Conservation (phyloP, 2,888 invertebrate genomes). For the Dione vanillae region DNA sequence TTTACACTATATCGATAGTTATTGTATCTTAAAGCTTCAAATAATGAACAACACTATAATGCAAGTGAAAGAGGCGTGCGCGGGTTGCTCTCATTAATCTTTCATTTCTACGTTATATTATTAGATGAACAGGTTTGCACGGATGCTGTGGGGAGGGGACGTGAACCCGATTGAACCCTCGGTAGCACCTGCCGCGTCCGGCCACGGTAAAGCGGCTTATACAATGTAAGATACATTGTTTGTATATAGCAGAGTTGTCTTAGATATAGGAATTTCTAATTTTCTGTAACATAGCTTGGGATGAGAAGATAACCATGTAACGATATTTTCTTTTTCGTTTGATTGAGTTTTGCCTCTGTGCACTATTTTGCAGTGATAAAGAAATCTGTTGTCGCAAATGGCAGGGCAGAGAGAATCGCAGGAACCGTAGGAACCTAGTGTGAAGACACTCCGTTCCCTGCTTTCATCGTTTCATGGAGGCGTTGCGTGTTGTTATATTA, state of each 20-base stretch:
- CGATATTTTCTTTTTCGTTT: too few relatives aligned
- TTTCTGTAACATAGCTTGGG: background rate
- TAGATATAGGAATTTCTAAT: constrained; percentile 1
- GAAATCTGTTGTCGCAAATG: too few relatives aligned
- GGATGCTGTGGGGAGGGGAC: constrained; percentile 69
- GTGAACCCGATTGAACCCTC: constrained; percentile 82
- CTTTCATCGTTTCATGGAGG: too few relatives aligned
- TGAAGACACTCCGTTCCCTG: too few relatives aligned
- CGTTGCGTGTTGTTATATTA: too few relatives aligned
- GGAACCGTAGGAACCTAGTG: too few relatives aligned
- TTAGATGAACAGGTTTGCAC: constrained; percentile 84
- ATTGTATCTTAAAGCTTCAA: background rate
- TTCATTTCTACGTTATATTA: constrained; percentile 84
- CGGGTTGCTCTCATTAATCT: constrained; percentile 84
- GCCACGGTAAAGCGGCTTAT: constrained; percentile 49
- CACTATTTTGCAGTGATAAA: too few relatives aligned
- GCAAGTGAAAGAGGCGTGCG: constrained; percentile 82
- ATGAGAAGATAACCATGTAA: background rate
- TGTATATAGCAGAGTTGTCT: background rate
- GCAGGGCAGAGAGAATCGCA: too few relatives aligned
- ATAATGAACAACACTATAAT: constrained; percentile 56
- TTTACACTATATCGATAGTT: too few relatives aligned
- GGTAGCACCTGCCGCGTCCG: constrained; percentile 82
- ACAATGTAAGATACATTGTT: constrained; percentile 6
- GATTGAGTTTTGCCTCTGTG: too few relatives aligned